A percentile compares a stretch with the other conserved stretches of the same genome.
These are phyloP conservation scores for Columba janthina DNA, from an alignment of 2,113 vertebrate species.

Conservation along the genomic window DNA sequence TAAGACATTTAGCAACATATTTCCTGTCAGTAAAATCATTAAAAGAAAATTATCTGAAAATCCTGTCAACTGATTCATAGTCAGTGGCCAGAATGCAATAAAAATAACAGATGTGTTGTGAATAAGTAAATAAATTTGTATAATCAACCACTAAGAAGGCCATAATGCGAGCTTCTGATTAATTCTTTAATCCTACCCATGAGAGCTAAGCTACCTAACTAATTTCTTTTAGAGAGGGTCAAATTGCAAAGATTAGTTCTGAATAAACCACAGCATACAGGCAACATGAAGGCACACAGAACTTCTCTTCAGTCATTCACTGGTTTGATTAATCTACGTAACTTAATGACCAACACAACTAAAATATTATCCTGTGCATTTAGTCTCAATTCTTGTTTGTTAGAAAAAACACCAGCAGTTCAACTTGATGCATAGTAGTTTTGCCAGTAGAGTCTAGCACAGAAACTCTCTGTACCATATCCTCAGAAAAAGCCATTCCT, in stretches of 20 bases:
- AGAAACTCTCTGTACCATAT: not conserved
- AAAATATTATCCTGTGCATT: not conserved
- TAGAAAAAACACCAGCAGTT: not conserved
- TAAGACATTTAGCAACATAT: not conserved
- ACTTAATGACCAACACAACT: not conserved
- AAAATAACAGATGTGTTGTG: not conserved
- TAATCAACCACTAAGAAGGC: not conserved
- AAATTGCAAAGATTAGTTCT: not conserved
- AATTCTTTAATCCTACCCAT: not conserved
- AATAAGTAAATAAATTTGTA: constrained; percentile 25
- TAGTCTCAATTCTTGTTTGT: not conserved
- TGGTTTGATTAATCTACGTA: not conserved
- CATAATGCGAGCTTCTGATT: not conserved
- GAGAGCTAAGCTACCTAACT: not conserved
- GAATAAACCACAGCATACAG: not conserved
- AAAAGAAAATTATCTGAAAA: constrained; percentile 7
- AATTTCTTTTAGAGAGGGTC: not conserved
- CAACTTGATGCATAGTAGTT: not conserved
- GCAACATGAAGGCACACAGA: not conserved
- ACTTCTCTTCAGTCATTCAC: not conserved
- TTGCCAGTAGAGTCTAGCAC: not conserved
- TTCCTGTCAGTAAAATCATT: not conserved
- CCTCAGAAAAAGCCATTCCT: not conserved
- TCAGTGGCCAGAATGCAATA: not conserved
- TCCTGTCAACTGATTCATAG: not conserved